Base-by-base conservation (phyloP, 2,113 vertebrate genomes). In the Bos indicus region DNA sequence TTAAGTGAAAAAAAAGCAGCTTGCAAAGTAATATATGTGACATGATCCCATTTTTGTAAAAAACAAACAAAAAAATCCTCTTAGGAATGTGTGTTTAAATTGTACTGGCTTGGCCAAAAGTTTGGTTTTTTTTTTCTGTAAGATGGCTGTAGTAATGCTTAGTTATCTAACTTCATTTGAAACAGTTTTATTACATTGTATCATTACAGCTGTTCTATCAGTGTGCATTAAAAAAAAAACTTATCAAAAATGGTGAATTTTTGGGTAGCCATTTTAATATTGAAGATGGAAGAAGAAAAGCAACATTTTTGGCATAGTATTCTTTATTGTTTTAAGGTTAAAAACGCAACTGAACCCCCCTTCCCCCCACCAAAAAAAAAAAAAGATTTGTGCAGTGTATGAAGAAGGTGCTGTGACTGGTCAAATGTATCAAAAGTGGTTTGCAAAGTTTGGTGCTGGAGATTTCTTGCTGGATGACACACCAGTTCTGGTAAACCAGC, bases 11-110 rank as follows among this genome's bases (percentile, higher is more conserved):
- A 80, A 80, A 91, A 87, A 52, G 33, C 77, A 57, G 93, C 33
- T 57, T 92, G 91, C 71, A 78, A 83, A 54, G 56, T 82, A 86
- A 97, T 97, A 56, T 71, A 94, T 64, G 81, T 85, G 85, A 84
- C 67, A 81, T 0, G 23, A 91, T 77, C 52, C 46, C 40, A 59
- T 93, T 94, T 97, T 95, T 21, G 56, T 74, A 95, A 95, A 94
- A 87, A 46, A 16, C 33, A 8, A 67, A 71, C 62, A 83, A 40
- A 85, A 56, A 48, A 64, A 83, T 26, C n/a, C 28, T 52, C 85
- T 59, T 71, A 84, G 60, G 48, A 89, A 91, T 51, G 25, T 88
- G 19, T 74, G 36, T 91, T 96, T 84, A 71, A 67, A 59, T 85
- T 30, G 59, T 13, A 77, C 23, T 77, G 36, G 23, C 12, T 43